Evolutionary conservation across 2,797 vertebrate species (phyloP), one percentile per base, ranked within the genome.

Genomic region (Spondyliosoma cantharus): DNA sequence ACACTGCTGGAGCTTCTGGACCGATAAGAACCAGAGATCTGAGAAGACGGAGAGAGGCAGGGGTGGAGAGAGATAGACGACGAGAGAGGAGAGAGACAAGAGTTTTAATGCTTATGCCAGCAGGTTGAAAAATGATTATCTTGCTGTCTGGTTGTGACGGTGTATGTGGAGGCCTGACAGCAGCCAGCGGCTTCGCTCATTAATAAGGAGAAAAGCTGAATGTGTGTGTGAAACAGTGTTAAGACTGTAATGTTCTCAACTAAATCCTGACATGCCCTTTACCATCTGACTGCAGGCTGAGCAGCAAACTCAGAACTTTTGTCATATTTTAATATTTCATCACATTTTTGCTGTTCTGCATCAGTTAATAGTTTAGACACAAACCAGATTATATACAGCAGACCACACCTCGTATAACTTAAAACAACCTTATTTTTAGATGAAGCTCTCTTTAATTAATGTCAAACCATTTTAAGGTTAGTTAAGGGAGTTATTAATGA

Each of bases 41-140:
- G 72, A 83, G 19, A 7, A 67, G 61, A 52, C 13, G n/a, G 74
- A 25, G 82, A 52, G 66, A 58, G 65, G 74, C 17, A 69, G 71
- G 54, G 64, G 29, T 15, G 0, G 66, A 60, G 65, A 37, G 62
- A 66, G n/a, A 37, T 1, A 68, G 71, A 70, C 6, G 25, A 74
- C 46, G n/a, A 8, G 4, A 29, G 24, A 46, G 58, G 56, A 20
- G 3, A 71, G 49, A 87, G 66, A 87, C 83, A 78, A 66, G 86
- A 77, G 84, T 89, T 92, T 91, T 94, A 93, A 93, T 93, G 93
- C 94, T 94, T 90, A 93, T 91, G 93, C 92, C 93, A 94, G 93
- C 93, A 95, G 94, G 94, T 93, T 94, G 89, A 92, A 93, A 92
- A 94, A 92, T 93, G 86, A 93, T 94, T 92, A 94, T 94, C 91